These are phyloP conservation scores for Cosmorhoe ocellata DNA, from an alignment of 2,888 invertebrate species.

Conservation along the genomic window DNA sequence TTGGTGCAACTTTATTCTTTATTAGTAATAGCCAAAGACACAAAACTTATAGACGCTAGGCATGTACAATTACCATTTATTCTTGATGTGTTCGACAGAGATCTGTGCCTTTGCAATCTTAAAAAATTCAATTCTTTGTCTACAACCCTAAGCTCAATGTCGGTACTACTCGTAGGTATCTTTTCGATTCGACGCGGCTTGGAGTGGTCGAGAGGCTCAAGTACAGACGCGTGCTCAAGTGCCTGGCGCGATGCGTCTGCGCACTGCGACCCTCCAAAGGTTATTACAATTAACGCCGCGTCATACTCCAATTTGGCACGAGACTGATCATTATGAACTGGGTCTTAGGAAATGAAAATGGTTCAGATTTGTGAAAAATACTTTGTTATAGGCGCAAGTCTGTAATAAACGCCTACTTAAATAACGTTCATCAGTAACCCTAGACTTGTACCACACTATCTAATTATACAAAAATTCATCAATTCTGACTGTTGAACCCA, in stretches of 20 bases:
- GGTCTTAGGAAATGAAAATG: conserved; percentile 21
- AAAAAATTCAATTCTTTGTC: neutral
- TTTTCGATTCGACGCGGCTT: conserved; percentile 78
- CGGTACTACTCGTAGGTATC: conserved; percentile 70
- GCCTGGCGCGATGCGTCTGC: conserved; percentile 66
- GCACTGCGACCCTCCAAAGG: conserved; percentile 55
- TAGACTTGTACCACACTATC: too few species aligned
- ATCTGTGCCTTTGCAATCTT: too few species aligned
- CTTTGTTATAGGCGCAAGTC: neutral
- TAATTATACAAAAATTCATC: too few species aligned
- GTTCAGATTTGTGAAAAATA: conserved; percentile 14
- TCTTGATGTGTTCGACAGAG: too few species aligned
- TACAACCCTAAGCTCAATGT: conserved; percentile 14
- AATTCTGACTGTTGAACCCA: too few species aligned
- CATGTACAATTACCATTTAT: too few species aligned
- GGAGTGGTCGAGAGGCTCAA: conserved; percentile 72
- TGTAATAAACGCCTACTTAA: too few species aligned
- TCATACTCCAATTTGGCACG: conserved; percentile 68
- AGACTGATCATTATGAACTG: conserved; percentile 39
- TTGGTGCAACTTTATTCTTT: too few species aligned
- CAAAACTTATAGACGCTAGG: too few species aligned
- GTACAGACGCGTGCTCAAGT: conserved; percentile 79
- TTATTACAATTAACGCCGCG: conserved; percentile 74
- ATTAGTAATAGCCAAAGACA: too few species aligned
- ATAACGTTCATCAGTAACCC: too few species aligned